Percentiles rank a stretch among this genome's conserved stretches.
Evolutionary conservation across 2,113 vertebrate genomes (phyloP).

Genomic region (Glareola pratincola): DNA sequence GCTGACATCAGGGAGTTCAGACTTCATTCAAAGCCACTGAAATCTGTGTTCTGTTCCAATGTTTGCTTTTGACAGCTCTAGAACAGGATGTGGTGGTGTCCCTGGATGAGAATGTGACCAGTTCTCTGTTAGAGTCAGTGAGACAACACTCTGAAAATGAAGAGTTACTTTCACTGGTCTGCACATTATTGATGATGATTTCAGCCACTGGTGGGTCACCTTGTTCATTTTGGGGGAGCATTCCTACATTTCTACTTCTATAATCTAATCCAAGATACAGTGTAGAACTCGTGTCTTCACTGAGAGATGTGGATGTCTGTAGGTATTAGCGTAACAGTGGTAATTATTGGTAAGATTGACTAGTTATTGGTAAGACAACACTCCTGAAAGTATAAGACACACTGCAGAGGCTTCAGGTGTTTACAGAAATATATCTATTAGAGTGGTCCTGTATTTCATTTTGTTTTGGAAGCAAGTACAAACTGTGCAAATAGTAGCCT

Average conservation of each 20-base stretch:
- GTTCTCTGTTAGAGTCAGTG: conserved; percentile 25
- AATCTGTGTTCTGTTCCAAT: not conserved
- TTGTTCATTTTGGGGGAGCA: not conserved
- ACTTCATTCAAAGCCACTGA: not conserved
- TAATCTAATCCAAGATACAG: not conserved
- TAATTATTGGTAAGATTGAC: not conserved
- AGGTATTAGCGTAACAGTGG: not conserved
- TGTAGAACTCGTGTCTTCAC: not conserved
- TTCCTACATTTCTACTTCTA: not conserved
- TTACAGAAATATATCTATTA: not conserved
- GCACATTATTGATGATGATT: conserved; percentile 65
- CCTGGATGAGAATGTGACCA: not conserved
- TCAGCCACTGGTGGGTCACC: conserved; percentile 62
- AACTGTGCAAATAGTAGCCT: not conserved
- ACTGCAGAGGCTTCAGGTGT: not conserved
- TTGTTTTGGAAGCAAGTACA: not conserved
- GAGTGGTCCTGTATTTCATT: not conserved
- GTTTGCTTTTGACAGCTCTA: conserved; percentile 43
- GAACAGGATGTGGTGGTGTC: not conserved
- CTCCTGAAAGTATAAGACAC: not conserved
- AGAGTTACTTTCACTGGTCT: conserved; percentile 27
- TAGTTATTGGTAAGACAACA: not conserved
- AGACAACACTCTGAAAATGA: not conserved
- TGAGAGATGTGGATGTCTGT: not conserved
- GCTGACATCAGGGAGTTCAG: not conserved